Conservation (phyloP, 2,888 invertebrate genomes). For the Dugesia japonica region DNA sequence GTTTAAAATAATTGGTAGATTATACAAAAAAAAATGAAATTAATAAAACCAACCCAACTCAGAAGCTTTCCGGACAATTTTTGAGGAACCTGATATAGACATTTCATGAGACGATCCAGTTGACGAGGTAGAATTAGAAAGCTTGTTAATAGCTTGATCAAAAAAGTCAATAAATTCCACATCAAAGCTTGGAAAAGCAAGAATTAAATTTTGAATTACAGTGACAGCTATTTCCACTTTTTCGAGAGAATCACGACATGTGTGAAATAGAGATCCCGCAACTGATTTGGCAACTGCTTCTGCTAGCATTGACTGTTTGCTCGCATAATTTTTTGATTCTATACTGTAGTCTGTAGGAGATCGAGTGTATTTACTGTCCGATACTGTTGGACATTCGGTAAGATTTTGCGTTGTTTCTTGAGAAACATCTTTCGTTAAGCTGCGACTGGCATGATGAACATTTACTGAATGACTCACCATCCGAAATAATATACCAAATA, state of each 20-base stretch:
- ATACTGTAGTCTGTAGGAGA: not conserved
- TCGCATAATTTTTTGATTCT: not conserved
- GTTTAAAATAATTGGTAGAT: no score
- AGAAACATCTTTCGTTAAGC: not conserved
- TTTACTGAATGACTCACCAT: not conserved
- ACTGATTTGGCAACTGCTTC: conserved; percentile 3
- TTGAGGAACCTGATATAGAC: not conserved
- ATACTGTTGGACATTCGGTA: not conserved
- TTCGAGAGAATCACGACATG: not conserved
- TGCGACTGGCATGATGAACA: not conserved
- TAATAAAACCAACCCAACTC: not conserved
- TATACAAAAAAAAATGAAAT: not conserved
- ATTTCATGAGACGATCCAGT: not conserved
- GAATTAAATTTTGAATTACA: not conserved
- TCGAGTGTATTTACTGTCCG: not conserved
- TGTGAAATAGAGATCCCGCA: not conserved
- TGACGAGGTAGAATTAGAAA: not conserved
- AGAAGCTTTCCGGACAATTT: not conserved
- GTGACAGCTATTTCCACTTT: not conserved
- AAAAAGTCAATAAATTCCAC: conserved; percentile 15
- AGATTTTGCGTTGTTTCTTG: not conserved
- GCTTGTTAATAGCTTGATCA: not conserved
- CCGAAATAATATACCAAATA: not conserved
- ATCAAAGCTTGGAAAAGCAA: not conserved
- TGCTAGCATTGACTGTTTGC: not conserved